Percentiles rank a stretch among this genome's conserved stretches.
phyloP scores from a whole-genome alignment of 2,113 vertebrate genomes.

The Hoplias malabaricus region DNA sequence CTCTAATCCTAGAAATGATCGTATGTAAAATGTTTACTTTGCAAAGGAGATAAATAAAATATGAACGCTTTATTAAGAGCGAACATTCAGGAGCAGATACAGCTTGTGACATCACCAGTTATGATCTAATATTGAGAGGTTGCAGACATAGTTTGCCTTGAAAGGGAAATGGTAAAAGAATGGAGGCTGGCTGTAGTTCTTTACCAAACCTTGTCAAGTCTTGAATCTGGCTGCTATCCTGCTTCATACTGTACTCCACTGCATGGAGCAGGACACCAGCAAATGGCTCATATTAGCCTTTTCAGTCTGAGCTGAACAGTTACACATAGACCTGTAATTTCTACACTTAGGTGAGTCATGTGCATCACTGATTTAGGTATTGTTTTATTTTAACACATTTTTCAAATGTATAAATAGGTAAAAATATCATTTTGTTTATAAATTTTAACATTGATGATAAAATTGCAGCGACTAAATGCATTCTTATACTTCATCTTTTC shows the following conservation, averaged over 20 bases:
- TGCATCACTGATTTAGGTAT: no score
- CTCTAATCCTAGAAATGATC: not conserved
- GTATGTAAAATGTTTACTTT: not conserved
- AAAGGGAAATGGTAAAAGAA: not conserved
- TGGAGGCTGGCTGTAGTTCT: not conserved
- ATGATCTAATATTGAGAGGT: not conserved
- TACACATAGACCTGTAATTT: not conserved
- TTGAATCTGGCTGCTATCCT: conserved; percentile 3
- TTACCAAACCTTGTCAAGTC: not conserved
- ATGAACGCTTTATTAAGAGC: not conserved
- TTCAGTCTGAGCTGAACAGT: not conserved
- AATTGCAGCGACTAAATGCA: no score
- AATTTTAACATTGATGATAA: no score
- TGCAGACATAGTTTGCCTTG: not conserved
- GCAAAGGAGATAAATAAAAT: not conserved
- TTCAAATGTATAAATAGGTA: no score
- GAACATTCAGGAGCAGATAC: not conserved
- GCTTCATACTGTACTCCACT: conserved; percentile 1
- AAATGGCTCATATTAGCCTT: not conserved
- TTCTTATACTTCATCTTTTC: no score
- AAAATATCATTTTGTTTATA: no score
- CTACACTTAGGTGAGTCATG: no score
- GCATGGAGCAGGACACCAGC: conserved; percentile 12
- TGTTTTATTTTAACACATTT: no score
- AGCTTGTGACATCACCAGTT: not conserved